These are phyloP conservation scores for Drosophila paramelanica DNA, from an alignment of 2,888 invertebrate genomes.

Conservation along the genomic window DNA sequence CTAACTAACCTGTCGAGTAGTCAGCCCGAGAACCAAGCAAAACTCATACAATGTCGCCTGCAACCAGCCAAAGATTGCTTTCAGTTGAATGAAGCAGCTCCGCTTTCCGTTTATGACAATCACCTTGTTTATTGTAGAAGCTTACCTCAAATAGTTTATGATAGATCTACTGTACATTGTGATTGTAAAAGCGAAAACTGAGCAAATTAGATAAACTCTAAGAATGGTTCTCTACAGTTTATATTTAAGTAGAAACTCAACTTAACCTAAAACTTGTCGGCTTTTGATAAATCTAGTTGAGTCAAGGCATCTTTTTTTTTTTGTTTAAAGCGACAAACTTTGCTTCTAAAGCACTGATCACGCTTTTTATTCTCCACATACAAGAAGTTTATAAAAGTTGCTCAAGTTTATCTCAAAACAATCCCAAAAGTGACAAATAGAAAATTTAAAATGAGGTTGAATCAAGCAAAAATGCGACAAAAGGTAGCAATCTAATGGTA, in stretches of 20 bases:
- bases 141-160: slow-evolving; percentile 6
- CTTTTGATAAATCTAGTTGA: not conserved
- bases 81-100: slow-evolving; percentile 45
- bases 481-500: too few relatives aligned
- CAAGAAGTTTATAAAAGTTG: too few relatives aligned
- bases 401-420: too few relatives aligned
- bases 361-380: too few relatives aligned
- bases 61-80: slow-evolving; percentile 32
- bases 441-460: too few relatives aligned
- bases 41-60: slow-evolving; percentile 43
- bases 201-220: slow-evolving; percentile 1
- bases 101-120: slow-evolving; percentile 45
- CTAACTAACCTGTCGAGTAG: slow-evolving; percentile 28
- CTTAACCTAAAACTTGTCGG: not conserved
- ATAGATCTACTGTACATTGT: slow-evolving; percentile 14
- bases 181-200: slow-evolving; percentile 9
- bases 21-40: slow-evolving; percentile 18
- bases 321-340: too few relatives aligned
- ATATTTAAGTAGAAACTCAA: not conserved
- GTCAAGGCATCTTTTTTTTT: not conserved
- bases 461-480: too few relatives aligned
- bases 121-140: slow-evolving; percentile 30
- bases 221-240: not conserved
- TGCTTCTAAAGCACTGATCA: too few relatives aligned
- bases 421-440: too few relatives aligned